Evolutionary conservation across 1,140 invertebrate species (phyloP), one percentile per base, ranked within the genome.

Genomic region (Phortica variegata): DNA sequence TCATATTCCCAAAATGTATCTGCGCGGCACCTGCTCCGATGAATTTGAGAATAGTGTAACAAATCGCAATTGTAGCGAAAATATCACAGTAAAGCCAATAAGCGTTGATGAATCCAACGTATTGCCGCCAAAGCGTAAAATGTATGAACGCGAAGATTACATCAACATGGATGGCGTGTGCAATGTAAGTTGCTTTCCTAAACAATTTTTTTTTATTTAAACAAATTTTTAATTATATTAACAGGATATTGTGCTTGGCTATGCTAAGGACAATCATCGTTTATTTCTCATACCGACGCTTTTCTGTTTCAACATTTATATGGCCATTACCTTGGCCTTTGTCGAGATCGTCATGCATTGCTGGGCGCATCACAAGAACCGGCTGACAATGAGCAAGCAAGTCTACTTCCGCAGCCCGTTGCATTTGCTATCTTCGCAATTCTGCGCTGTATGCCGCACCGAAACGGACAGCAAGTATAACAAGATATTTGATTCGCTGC

Each of bases 341-440:
- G 26, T 76, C 26, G 78, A 80, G 61, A 62, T 79, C 0, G 42
- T 76, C 7, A 57, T 83, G 44, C 82, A 84, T 52, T 70, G 77
- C 20, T 78, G 81, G 79, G 77, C 80, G 0, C 82, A 84, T 51
- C 77, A 77, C 29, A 83, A 80, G 56, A 83, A 83, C 48, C 77
- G 78, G 32, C 56, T 56, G 12, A 63, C 82, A 12, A 77, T 76
- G 47, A 73, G 80, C 38, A 68, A 77, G 26, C 73, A 72, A 10
- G 65, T 82, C 5, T 82, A 80, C 37, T 83, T 80, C 52, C 79
- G 80, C 39, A 83, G 81, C 31, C 82, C 82, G 0, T 70, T 83
- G 44, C 80, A 84, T 47, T 69, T 77, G 0, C 77, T 82, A 29
- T 77, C 79, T 3, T 79, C 82, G 2, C 80, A 84, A 50, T 83